phyloP scores from a whole-genome alignment of 2,113 vertebrate genomes.

The Hystrix cristata region DNA sequence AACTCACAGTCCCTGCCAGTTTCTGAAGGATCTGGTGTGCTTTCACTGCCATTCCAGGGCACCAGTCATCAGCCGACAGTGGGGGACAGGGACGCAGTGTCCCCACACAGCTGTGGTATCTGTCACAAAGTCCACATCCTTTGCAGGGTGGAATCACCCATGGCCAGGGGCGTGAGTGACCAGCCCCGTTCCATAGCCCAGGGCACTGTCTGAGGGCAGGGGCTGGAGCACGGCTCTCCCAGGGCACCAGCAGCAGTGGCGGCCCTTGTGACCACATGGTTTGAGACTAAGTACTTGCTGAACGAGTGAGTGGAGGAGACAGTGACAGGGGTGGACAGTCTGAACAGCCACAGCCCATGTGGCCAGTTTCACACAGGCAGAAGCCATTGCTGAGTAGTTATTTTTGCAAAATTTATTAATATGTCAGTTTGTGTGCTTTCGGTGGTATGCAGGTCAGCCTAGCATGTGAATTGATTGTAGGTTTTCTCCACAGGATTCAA shows the following conservation, averaged over 20 bases:
- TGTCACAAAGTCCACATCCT: too few relatives aligned
- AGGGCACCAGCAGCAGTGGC: not conserved
- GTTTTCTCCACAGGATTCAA: not conserved
- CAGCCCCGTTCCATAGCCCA: not conserved
- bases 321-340: not conserved
- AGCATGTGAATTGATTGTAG: not conserved
- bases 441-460: not conserved
- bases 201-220: not conserved
- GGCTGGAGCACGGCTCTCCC: not conserved
- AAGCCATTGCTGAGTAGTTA: not conserved
- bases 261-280: too few relatives aligned
- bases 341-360: not conserved
- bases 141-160: not conserved
- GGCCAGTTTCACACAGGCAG: not conserved
- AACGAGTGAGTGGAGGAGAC: not conserved
- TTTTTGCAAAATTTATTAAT: not conserved
- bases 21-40: not conserved
- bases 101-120: not conserved
- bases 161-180: not conserved
- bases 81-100: not conserved
- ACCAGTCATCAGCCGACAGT: not conserved
- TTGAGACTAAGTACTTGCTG: not conserved
- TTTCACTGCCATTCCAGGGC: not conserved
- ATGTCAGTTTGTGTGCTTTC: not conserved
- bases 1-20: not conserved